A percentile compares a stretch with the other conserved stretches of the same genome.
Evolutionary conservation across 2,797 vertebrate genomes (phyloP).

Genomic region (Loris lydekkerianus): DNA sequence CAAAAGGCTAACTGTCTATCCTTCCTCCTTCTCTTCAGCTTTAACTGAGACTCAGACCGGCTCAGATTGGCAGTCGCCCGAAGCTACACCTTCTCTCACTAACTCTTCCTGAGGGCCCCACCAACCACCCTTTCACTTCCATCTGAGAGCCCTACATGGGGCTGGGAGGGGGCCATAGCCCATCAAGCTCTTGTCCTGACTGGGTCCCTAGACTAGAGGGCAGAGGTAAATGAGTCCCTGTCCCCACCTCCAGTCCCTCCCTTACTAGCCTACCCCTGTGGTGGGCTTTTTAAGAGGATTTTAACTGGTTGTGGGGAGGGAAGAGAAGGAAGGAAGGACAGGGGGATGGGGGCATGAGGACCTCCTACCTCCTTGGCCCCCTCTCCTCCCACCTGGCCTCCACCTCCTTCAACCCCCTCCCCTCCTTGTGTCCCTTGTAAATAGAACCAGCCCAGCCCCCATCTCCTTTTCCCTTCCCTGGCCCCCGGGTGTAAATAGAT

Average conservation of each 20-base stretch:
- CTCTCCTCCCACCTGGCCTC: conserved; percentile 65
- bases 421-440: conserved; percentile 78
- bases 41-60: conserved; percentile 92
- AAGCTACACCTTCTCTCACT: conserved; percentile 93
- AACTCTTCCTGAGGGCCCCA: conserved; percentile 93
- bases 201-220: conserved; percentile 79
- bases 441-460: conserved; percentile 82
- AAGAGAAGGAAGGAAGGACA: conserved; percentile 74
- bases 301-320: conserved; percentile 83
- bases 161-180: conserved; percentile 78
- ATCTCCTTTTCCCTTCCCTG: conserved; percentile 50
- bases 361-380: conserved; percentile 70
- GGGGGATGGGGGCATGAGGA: conserved; percentile 70
- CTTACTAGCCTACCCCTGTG: conserved; percentile 75
- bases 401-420: conserved; percentile 60
- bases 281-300: conserved; percentile 86
- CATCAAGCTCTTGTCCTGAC: conserved; percentile 78
- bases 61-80: conserved; percentile 92
- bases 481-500: conserved; percentile 87
- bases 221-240: conserved; percentile 78
- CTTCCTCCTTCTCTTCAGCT: conserved; percentile 46
- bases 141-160: conserved; percentile 72
- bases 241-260: conserved; percentile 73
- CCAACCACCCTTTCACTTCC: conserved; percentile 68
- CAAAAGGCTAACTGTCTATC: conserved; percentile 50